phyloP scores from a whole-genome alignment of 1,140 invertebrate species.

The Branchinecta lynchi region DNA sequence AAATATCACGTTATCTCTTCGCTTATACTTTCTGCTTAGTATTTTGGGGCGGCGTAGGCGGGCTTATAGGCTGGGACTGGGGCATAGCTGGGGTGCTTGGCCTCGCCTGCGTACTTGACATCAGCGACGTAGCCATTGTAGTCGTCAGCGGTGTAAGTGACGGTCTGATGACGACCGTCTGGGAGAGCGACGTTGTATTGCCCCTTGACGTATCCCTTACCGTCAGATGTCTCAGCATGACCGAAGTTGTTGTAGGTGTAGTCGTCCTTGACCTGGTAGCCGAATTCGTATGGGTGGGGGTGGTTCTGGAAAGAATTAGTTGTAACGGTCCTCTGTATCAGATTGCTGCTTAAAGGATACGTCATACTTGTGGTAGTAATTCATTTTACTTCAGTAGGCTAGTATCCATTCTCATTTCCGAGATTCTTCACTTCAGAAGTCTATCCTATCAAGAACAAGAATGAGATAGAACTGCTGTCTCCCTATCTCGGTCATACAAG shows the following conservation, averaged over 20 bases:
- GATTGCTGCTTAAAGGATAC: too few species aligned
- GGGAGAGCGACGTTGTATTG: slow-evolving; percentile 27
- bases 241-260: slow-evolving; percentile 24
- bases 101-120: slow-evolving; percentile 11
- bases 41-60: slow-evolving; percentile 15
- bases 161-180: slow-evolving; percentile 27
- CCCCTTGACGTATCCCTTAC: slow-evolving; percentile 25
- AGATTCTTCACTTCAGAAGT: too few species aligned
- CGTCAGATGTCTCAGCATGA: slow-evolving; percentile 25
- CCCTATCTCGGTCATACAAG: too few species aligned
- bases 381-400: too few species aligned
- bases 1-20: too few species aligned
- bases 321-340: too few species aligned
- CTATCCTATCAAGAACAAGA: too few species aligned
- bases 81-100: slow-evolving; percentile 19
- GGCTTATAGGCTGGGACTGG: slow-evolving; percentile 24
- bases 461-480: too few species aligned
- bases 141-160: slow-evolving; percentile 26
- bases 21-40: too few species aligned
- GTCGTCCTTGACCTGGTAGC: slow-evolving; percentile 22
- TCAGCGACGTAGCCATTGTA: slow-evolving; percentile 19
- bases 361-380: too few species aligned
- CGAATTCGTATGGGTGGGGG: slow-evolving; percentile 24
- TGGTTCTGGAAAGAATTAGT: too few species aligned
- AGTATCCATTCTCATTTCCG: too few species aligned